Evolutionary conservation across 2,888 invertebrate species (phyloP).

Genomic region (Koerneria pararmatus): DNA sequence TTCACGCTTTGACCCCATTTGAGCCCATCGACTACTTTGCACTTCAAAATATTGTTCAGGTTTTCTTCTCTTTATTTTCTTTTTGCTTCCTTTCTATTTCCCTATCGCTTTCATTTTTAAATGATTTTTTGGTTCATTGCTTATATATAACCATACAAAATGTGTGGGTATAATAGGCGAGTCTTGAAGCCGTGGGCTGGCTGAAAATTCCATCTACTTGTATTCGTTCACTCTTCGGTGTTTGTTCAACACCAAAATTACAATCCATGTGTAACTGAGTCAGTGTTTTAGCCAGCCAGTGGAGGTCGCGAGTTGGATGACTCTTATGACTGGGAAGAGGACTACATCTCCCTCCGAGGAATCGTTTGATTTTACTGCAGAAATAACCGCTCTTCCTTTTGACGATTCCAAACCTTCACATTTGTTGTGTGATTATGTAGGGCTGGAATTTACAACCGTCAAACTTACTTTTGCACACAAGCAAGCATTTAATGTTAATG

Average conservation of each 20-base stretch:
- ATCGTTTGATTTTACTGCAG: not conserved
- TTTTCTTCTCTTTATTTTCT: too few species aligned
- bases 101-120: too few species aligned
- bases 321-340: constrained; percentile 23
- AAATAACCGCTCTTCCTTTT: not conserved
- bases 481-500: not conserved
- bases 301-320: constrained; percentile 13
- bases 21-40: constrained; percentile 4
- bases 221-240: not conserved
- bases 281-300: constrained; percentile 13
- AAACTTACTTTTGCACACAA: not conserved
- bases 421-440: not conserved
- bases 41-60: constrained; percentile 17
- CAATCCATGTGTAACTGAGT: too few species aligned
- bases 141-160: too few species aligned
- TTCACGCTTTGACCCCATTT: constrained; percentile 15
- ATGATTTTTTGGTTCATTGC: too few species aligned
- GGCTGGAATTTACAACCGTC: not conserved
- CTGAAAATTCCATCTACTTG: not conserved
- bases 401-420: not conserved
- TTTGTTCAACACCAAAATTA: too few species aligned
- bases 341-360: too few species aligned
- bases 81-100: too few species aligned
- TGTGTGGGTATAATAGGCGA: not conserved
- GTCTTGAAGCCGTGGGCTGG: not conserved